A percentile compares a stretch with the other conserved stretches of the same genome.
These are phyloP conservation scores for Apis mellifera DNA, from an alignment of 1,140 invertebrate species.

Conservation along the genomic window DNA sequence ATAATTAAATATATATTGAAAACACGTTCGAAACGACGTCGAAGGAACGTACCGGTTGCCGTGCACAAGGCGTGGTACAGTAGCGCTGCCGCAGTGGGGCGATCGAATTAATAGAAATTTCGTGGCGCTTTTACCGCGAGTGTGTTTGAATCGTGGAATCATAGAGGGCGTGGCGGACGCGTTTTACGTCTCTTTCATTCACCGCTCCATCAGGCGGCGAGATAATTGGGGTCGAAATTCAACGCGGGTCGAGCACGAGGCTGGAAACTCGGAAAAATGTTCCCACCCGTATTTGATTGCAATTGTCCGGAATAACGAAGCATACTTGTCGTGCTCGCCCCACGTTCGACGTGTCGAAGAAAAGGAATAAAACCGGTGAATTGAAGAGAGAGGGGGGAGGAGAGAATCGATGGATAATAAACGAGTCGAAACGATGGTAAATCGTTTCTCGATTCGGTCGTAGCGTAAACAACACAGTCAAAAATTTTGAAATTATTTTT, in stretches of 20 bases:
- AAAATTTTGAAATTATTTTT: no score
- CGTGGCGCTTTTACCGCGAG: background rate
- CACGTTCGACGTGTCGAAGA: conserved; percentile 13
- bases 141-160: background rate
- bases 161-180: background rate
- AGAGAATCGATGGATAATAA: no score
- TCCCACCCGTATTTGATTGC: conserved; percentile 9
- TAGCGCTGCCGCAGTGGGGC: no score
- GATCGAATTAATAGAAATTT: background rate
- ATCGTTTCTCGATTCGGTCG: background rate
- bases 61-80: no score
- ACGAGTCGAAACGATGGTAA: background rate
- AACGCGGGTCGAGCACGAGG: background rate
- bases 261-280: background rate
- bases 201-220: background rate
- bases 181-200: background rate
- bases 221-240: conserved; percentile 39
- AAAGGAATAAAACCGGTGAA: background rate
- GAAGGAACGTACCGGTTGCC: no score
- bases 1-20: background rate
- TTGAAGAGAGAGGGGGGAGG: background rate
- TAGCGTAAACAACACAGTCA: background rate
- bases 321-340: conserved; percentile 3
- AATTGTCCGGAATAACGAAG: conserved; percentile 38
- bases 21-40: background rate